Evolutionary conservation across 2,888 invertebrate species (phyloP).

Genomic region (Epistrophella euchroma): DNA sequence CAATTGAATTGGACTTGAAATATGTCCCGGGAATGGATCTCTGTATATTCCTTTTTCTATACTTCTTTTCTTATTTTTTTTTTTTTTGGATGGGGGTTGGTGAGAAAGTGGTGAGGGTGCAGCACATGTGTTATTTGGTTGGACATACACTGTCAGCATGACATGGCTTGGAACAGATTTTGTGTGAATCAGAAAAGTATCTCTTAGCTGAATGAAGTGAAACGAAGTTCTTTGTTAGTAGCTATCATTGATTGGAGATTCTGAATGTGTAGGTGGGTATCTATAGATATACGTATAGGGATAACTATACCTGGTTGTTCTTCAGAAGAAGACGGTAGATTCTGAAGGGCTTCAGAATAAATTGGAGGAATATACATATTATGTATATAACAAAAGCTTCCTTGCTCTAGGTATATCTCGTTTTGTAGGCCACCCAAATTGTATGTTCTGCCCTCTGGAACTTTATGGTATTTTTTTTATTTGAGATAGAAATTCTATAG

Average conservation of each 20-base stretch:
- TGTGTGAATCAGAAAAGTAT: slow-evolving; percentile 44
- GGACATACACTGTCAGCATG: slow-evolving; percentile 45
- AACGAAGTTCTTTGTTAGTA: slow-evolving; percentile 54
- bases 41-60: slow-evolving; percentile 18
- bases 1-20: slow-evolving; percentile 72
- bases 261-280: slow-evolving; percentile 12
- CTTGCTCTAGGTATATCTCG: not conserved
- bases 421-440: slow-evolving; percentile 26
- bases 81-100: not conserved
- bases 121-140: slow-evolving; percentile 54
- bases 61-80: not conserved
- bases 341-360: slow-evolving; percentile 22
- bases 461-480: not conserved
- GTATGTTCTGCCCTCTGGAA: slow-evolving; percentile 18
- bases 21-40: slow-evolving; percentile 44
- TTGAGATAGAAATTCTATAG: not conserved
- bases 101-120: not conserved
- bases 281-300: not conserved
- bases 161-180: slow-evolving; percentile 41
- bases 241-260: slow-evolving; percentile 44
- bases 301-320: not conserved
- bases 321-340: slow-evolving; percentile 4
- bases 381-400: slow-evolving; percentile 22
- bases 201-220: slow-evolving; percentile 46
- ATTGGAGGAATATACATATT: slow-evolving; percentile 19